A percentile compares a stretch with the other conserved stretches of the same genome.
phyloP scores from a whole-genome alignment of 2,888 invertebrate species.

The Clistopyga incitator region DNA sequence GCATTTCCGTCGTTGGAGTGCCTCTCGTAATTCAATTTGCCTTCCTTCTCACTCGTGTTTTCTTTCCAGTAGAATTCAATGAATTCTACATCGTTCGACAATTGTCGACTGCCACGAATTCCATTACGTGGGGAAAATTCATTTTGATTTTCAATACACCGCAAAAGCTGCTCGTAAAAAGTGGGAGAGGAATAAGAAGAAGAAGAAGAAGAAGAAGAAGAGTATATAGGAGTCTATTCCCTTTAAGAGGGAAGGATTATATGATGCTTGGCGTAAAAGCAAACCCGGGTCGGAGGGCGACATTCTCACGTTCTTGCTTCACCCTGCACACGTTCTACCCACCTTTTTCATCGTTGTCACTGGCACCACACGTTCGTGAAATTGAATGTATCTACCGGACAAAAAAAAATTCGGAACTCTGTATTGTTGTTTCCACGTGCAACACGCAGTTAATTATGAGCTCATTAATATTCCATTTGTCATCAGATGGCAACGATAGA shows the following conservation, averaged over 20 bases:
- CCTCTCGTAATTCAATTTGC: conserved; percentile 15
- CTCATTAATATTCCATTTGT: neutral
- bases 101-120: conserved; percentile 18
- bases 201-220: neutral
- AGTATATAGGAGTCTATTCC: conserved; percentile 1
- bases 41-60: neutral
- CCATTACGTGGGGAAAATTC: conserved; percentile 14
- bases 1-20: conserved; percentile 2
- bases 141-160: conserved; percentile 8
- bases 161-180: neutral
- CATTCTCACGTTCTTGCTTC: conserved; percentile 38
- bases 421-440: neutral
- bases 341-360: conserved; percentile 34
- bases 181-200: neutral
- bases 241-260: conserved; percentile 46
- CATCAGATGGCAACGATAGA: neutral
- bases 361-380: conserved; percentile 12
- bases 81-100: neutral
- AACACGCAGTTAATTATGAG: neutral
- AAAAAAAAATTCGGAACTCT: neutral
- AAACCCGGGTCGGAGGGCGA: conserved; percentile 28
- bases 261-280: conserved; percentile 31
- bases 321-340: neutral
- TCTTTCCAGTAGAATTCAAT: neutral
- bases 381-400: conserved; percentile 14